Evolutionary conservation across 30 jellyfish, hydroid and myxozoan species (phyloP).

Genomic region (Pseudorhiza aurosa): DNA sequence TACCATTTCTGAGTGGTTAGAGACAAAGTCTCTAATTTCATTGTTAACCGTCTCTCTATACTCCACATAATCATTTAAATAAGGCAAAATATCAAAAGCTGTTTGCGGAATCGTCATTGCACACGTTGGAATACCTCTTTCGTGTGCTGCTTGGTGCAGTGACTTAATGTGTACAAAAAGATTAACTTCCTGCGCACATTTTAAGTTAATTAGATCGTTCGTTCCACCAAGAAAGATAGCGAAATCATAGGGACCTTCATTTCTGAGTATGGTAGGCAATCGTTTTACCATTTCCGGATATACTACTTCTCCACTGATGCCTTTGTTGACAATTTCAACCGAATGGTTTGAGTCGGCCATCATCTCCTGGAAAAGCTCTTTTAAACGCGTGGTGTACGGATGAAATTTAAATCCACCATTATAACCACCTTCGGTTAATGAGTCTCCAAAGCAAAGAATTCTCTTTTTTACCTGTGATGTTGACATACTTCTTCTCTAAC

Average conservation of each 20-base stretch:
- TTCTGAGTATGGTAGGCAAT: slow-evolving; percentile 39
- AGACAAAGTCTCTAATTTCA: slow-evolving; percentile 49
- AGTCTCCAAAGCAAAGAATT: slow-evolving; percentile 89
- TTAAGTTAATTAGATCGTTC: slow-evolving; percentile 60
- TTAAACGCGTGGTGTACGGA: slow-evolving; percentile 69
- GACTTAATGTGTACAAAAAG: slow-evolving; percentile 43
- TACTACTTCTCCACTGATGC: slow-evolving; percentile 80
- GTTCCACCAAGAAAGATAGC: slow-evolving; percentile 86
- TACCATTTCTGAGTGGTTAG: slow-evolving; percentile 3
- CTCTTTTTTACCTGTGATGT: no score
- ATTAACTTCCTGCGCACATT: slow-evolving; percentile 17
- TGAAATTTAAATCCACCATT: slow-evolving; percentile 71
- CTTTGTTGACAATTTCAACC: slow-evolving; percentile 42
- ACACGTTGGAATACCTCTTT: slow-evolving; percentile 55
- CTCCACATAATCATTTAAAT: slow-evolving; percentile 8
- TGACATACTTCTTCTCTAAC: no score
- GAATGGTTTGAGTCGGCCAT: neutral
- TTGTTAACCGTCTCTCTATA: slow-evolving; percentile 57
- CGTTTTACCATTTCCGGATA: slow-evolving; percentile 73
- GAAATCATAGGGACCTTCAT: slow-evolving; percentile 19
- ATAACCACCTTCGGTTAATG: slow-evolving; percentile 94
- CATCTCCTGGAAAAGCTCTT: slow-evolving; percentile 13
- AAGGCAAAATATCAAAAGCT: slow-evolving; percentile 33
- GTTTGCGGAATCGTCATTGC: slow-evolving; percentile 82
- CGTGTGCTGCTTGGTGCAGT: slow-evolving; percentile 64